Conservation (phyloP, 2,113 vertebrate genomes). For the Axis porcinus region DNA sequence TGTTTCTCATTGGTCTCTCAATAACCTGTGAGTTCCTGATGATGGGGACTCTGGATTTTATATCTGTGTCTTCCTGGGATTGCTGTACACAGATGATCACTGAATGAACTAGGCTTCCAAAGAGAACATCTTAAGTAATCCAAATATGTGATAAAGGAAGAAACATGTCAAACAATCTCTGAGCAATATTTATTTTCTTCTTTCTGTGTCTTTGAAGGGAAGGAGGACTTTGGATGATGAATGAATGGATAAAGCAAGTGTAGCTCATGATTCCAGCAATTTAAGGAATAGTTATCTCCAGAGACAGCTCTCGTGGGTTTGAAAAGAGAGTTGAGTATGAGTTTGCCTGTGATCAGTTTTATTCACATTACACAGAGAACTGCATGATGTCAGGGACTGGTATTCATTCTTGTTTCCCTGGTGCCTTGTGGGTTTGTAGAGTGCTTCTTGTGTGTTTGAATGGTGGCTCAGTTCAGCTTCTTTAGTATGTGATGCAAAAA, state of each 20-base stretch:
- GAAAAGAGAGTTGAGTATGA: neutral
- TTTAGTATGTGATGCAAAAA: neutral
- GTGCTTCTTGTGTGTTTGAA: neutral
- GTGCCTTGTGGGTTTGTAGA: neutral
- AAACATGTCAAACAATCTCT: neutral
- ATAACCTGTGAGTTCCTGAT: neutral
- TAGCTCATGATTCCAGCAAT: neutral
- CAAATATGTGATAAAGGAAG: neutral
- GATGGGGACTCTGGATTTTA: neutral
- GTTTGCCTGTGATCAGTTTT: neutral
- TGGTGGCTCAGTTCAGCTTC: neutral
- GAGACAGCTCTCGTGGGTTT: neutral
- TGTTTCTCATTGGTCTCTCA: neutral
- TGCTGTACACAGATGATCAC: neutral
- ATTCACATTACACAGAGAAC: neutral
- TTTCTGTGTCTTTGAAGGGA: neutral
- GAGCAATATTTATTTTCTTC: neutral
- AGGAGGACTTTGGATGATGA: neutral
- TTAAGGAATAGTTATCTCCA: neutral
- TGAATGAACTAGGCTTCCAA: neutral
- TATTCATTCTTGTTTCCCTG: neutral
- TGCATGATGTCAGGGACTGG: neutral
- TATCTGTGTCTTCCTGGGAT: neutral
- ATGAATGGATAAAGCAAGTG: neutral
- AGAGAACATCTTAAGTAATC: neutral